Evolutionary conservation across 2,888 invertebrate genomes (phyloP).

Genomic region (Apodemia mormo): DNA sequence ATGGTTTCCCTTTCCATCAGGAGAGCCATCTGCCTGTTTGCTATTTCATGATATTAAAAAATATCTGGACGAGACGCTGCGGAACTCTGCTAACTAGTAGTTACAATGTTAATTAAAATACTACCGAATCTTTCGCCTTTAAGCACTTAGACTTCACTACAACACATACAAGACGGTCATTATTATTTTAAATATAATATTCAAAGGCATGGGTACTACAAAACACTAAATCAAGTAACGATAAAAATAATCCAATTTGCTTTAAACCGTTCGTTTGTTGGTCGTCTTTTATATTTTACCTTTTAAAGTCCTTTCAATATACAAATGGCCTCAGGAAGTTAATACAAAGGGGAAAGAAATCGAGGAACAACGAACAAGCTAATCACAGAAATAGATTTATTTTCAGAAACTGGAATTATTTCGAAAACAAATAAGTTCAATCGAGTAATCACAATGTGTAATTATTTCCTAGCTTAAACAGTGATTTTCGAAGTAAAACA

Average conservation of each 20-base stretch:
- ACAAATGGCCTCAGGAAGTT: neutral
- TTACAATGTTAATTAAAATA: too few species aligned
- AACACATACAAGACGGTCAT: too few species aligned
- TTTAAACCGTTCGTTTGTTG: neutral
- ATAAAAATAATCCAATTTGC: neutral
- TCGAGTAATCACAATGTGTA: too few species aligned
- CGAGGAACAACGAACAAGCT: neutral
- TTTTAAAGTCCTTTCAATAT: neutral
- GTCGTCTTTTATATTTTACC: neutral
- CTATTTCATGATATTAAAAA: too few species aligned
- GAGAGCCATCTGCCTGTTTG: too few species aligned
- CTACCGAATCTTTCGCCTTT: too few species aligned
- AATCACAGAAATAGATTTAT: neutral
- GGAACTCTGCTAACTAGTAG: too few species aligned
- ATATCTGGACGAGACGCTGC: too few species aligned
- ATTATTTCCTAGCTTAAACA: too few species aligned
- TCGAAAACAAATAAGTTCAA: neutral
- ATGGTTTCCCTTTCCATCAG: too few species aligned
- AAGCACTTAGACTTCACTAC: too few species aligned
- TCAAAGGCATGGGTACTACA: neutral
- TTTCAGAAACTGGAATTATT: neutral
- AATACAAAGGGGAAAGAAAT: constrained; percentile 1
- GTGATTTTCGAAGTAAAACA: too few species aligned
- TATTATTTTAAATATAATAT: neutral
- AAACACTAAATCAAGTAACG: neutral